Evolutionary conservation across 2,113 vertebrate species (phyloP).

Genomic region (Nanorana parkeri): DNA sequence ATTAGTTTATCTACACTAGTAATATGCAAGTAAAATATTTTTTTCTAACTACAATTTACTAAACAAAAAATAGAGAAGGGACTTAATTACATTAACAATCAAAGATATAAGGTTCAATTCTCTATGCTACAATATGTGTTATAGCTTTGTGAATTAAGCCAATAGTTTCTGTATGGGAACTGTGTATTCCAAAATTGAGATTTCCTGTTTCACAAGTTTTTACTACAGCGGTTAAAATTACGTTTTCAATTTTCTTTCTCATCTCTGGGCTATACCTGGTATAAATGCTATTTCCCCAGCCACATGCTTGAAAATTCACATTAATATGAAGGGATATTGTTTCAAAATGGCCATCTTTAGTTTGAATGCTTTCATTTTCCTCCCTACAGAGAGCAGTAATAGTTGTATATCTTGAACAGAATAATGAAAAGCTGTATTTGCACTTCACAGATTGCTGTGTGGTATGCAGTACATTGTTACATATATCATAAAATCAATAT

Average conservation of each 20-base stretch:
- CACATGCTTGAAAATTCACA: slow-evolving; percentile 59
- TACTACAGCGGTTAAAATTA: slow-evolving; percentile 5
- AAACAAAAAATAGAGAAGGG: no score
- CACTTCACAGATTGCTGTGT: slow-evolving; percentile 9
- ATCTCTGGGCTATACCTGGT: slow-evolving; percentile 55
- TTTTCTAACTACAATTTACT: no score
- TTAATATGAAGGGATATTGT: slow-evolving; percentile 58
- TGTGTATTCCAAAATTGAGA: background rate
- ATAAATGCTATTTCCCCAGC: slow-evolving; percentile 59
- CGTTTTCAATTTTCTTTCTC: slow-evolving; percentile 15
- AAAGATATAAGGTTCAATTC: no score
- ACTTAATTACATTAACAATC: no score
- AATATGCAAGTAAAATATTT: no score
- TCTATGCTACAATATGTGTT: no score
- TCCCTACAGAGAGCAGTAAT: slow-evolving; percentile 6
- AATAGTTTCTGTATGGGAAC: no score
- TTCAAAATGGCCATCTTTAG: slow-evolving; percentile 48
- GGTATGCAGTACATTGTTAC: background rate
- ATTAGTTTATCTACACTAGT: no score
- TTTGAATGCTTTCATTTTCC: slow-evolving; percentile 54
- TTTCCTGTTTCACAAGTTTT: background rate
- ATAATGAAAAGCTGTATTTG: slow-evolving; percentile 14
- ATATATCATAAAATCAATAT: slow-evolving; percentile 7
- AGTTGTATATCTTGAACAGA: background rate
- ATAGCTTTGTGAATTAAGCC: no score